Base-by-base conservation (phyloP, 1,140 invertebrate species). In the Cydia amplana region DNA sequence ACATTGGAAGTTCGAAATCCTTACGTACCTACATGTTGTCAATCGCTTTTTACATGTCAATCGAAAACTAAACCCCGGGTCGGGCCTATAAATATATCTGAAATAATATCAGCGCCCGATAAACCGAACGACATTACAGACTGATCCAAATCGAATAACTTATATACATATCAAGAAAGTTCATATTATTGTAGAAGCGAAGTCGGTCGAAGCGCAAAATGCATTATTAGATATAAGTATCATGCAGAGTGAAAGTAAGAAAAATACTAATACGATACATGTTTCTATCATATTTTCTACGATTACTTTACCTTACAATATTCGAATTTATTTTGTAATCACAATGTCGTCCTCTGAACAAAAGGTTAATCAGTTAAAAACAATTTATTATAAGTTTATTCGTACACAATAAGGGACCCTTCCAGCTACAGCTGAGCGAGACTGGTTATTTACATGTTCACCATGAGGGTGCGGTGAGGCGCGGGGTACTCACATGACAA, bases 141-240 rank as follows among this genome's bases (percentile, higher is more conserved):
- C 85, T 86, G 85, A 86, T 86, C 85, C 83, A 78, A 75, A 72
- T 40, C 23, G 65, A 65, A 85, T 43, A 36, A 40, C 3, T 36
- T 36, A 18, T 28, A 67, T 67, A 67, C n/a, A 70, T 70, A 70
- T 20, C 23, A 65, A 18, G 65, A 70, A 18, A 70, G 32, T 43
- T 70, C 32, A 70, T 36, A 43, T 70, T 70, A 67, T 23, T 70
- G 7, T 43, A 70, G 36, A 40, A 85, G 83, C 82, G 81, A 80
- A 85, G 80, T 75, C 78, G 79, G 18, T 80, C 80, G 23, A 81
- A 82, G 82, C 81, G 79, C 80, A 81, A 74, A 85, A 78, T 79
- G 78, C 80, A 79, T 70, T 67, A 70, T 70, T 70, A 70, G 32
- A 70, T 70, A 60, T 70, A 70, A 70, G n/a, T 70, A 70, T 70